phyloP scores from a whole-genome alignment of 2,888 invertebrate species.

The Amblyjoppa fuscipennis region DNA sequence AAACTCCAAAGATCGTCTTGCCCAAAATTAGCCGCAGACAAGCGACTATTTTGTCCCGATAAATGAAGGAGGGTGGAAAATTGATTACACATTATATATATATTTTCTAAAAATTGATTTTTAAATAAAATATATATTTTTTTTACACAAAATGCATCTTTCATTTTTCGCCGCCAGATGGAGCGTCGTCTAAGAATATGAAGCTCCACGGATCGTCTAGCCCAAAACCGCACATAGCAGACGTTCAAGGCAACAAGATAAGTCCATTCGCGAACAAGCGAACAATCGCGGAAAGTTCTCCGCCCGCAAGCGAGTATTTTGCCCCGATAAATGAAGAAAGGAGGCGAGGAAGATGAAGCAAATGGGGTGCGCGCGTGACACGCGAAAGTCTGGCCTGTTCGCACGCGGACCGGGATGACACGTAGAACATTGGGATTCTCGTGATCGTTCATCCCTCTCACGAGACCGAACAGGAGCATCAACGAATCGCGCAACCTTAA shows the following conservation, averaged over 20 bases:
- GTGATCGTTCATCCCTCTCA: conserved; percentile 68
- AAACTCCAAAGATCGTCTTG: not conserved
- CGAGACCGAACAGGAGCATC: conserved; percentile 38
- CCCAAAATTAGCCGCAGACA: not conserved
- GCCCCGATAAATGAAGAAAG: not conserved
- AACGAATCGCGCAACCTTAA: conserved; percentile 45
- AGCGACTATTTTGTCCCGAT: too few relatives aligned
- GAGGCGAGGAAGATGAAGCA: too few relatives aligned
- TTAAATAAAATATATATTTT: too few relatives aligned
- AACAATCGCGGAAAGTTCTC: not conserved
- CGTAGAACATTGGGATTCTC: conserved; percentile 69
- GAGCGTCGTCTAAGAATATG: not conserved
- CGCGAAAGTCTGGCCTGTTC: not conserved
- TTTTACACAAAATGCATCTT: too few relatives aligned
- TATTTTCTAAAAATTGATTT: too few relatives aligned
- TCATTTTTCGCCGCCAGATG: too few relatives aligned
- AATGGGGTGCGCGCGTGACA: too few relatives aligned
- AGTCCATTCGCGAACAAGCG: not conserved
- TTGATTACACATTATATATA: too few relatives aligned
- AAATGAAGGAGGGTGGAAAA: too few relatives aligned
- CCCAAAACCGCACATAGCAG: not conserved
- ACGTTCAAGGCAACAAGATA: not conserved
- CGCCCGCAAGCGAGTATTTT: not conserved
- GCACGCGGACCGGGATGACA: conserved; percentile 70
- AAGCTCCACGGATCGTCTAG: not conserved